Percentiles rank a stretch among this genome's conserved stretches.
These are phyloP conservation scores for Takifugu flavidus DNA, from an alignment of 2,113 vertebrate species.

Conservation along the genomic window DNA sequence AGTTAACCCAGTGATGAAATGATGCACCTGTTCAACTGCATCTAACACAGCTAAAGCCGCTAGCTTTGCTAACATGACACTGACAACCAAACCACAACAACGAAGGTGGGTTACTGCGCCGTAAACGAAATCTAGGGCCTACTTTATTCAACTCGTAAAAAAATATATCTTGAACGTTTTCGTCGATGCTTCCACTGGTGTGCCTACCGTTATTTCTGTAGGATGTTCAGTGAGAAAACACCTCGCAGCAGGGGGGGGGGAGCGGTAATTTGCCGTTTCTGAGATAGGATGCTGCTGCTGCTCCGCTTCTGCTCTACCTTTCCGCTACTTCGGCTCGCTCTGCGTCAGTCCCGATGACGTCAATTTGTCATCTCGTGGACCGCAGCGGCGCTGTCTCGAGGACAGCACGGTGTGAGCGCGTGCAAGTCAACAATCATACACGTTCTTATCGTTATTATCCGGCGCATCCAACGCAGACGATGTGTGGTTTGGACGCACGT, in stretches of 20 bases:
- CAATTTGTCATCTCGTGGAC: conserved; percentile 55
- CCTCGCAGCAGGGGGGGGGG: conserved; percentile 26
- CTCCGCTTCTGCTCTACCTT: conserved; percentile 35
- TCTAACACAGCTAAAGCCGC: conserved; percentile 42
- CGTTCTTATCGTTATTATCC: too few species aligned
- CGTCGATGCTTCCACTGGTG: background rate
- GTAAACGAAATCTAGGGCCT: background rate
- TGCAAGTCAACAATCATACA: conserved; percentile 21
- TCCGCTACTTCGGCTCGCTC: conserved; percentile 35
- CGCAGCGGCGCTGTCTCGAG: conserved; percentile 41
- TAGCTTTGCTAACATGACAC: conserved; percentile 51
- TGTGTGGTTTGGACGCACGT: too few species aligned
- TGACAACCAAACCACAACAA: conserved; percentile 43
- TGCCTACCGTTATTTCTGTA: conserved; percentile 71
- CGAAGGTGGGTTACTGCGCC: conserved; percentile 15
- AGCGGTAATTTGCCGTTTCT: conserved; percentile 18
- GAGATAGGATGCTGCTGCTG: conserved; percentile 53
- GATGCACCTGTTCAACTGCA: conserved; percentile 38
- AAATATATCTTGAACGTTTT: background rate
- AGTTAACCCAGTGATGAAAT: conserved; percentile 11
- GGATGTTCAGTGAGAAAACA: conserved; percentile 59
- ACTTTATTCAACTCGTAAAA: background rate
- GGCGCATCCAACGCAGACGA: too few species aligned
- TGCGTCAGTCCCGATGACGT: conserved; percentile 76
- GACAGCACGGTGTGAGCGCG: conserved; percentile 38